Conservation (phyloP, 2,113 vertebrate species). For the Pteruthius melanotis region DNA sequence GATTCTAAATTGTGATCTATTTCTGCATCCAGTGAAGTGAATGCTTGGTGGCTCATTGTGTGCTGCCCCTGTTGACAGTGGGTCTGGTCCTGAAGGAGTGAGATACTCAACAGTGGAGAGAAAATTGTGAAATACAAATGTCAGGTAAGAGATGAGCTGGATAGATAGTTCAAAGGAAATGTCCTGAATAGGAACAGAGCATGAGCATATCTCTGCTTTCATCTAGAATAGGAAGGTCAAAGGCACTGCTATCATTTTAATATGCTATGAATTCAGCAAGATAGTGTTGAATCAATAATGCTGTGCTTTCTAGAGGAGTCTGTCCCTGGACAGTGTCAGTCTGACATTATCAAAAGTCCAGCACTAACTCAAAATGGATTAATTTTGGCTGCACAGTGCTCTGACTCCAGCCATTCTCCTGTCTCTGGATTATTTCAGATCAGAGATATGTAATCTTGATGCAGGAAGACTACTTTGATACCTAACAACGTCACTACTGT, state of each 20-base stretch:
- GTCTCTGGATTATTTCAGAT: not conserved
- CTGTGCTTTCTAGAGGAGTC: not conserved
- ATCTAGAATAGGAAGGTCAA: not conserved
- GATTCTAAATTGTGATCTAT: not conserved
- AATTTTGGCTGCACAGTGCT: not conserved
- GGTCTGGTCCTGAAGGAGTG: not conserved
- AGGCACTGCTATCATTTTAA: not conserved
- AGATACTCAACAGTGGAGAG: accelerated
- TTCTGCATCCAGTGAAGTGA: not conserved
- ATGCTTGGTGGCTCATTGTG: not conserved
- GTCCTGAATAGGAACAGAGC: not conserved
- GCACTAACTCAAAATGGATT: not conserved
- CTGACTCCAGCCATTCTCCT: not conserved
- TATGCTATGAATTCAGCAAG: not conserved
- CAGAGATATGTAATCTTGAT: not conserved
- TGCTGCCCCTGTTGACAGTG: not conserved
- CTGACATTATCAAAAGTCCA: not conserved
- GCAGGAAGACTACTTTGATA: not conserved
- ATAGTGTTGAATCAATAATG: not conserved
- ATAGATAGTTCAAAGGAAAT: not conserved
- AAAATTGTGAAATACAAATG: not conserved
- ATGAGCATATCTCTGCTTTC: not conserved
- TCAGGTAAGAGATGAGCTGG: not conserved
- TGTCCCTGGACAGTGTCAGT: not conserved
- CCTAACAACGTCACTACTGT: not conserved